phyloP scores from a whole-genome alignment of 2,113 vertebrate species.

The Callopanchax toddi region DNA sequence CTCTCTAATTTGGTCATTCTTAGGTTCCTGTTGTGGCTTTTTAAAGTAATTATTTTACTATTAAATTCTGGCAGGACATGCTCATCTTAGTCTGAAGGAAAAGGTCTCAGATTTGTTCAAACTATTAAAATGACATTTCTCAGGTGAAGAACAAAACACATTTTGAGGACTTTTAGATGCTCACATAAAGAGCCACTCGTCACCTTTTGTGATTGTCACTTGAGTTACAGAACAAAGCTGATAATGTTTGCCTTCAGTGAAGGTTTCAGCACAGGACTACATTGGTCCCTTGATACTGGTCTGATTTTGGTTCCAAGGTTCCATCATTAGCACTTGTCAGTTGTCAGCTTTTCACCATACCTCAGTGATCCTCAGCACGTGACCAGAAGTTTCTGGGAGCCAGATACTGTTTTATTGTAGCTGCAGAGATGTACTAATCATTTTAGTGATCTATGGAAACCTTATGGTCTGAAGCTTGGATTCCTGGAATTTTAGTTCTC shows the following conservation, averaged over 20 bases:
- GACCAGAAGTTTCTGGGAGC: slow-evolving; percentile 37
- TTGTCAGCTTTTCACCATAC: slow-evolving; percentile 72
- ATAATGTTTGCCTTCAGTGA: slow-evolving; percentile 4
- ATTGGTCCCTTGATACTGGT: slow-evolving; percentile 50
- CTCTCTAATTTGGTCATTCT: slow-evolving; percentile 64
- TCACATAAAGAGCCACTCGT: neutral
- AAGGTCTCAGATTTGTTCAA: neutral
- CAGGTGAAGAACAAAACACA: neutral
- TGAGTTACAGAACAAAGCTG: slow-evolving; percentile 8
- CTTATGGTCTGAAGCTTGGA: neutral
- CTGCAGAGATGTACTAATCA: slow-evolving; percentile 36
- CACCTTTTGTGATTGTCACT: neutral
- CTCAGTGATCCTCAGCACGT: slow-evolving; percentile 59
- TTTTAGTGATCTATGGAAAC: slow-evolving; percentile 7
- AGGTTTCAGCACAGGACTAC: slow-evolving; percentile 17
- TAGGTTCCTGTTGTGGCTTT: slow-evolving; percentile 37
- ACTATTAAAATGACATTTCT: neutral
- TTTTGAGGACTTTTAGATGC: neutral
- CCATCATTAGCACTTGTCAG: slow-evolving; percentile 71
- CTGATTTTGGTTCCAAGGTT: slow-evolving; percentile 46
- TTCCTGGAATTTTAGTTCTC: slow-evolving; percentile 8
- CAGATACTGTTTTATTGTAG: slow-evolving; percentile 53
- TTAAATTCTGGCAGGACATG: neutral
- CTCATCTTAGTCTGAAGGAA: neutral
- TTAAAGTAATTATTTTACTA: slow-evolving; percentile 25